phyloP scores from a whole-genome alignment of 2,797 vertebrate genomes.

The Otolemur crassicaudatus region DNA sequence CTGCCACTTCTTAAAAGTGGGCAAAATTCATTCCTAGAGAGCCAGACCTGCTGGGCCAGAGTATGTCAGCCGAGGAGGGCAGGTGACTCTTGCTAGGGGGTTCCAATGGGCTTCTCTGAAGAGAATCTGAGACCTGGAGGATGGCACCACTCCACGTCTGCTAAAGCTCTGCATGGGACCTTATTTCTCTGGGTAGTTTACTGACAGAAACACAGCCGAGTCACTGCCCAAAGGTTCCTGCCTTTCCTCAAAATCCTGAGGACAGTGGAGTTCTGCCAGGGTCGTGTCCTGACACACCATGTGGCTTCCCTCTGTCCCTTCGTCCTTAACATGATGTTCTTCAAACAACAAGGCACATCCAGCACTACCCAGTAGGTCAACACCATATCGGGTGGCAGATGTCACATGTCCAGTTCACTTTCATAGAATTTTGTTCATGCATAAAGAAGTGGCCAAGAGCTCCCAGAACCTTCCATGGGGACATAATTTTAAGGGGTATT shows the following conservation, averaged over 20 bases:
- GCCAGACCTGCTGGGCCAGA: neutral
- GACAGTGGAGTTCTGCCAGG: neutral
- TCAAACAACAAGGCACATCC: constrained; percentile 41
- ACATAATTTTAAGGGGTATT: neutral
- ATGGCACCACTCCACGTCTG: neutral
- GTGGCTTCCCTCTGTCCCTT: neutral
- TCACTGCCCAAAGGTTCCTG: neutral
- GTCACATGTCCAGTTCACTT: neutral
- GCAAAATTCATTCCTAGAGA: neutral
- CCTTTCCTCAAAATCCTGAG: neutral
- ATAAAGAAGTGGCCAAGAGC: neutral
- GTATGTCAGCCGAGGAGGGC: neutral
- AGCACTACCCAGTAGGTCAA: neutral
- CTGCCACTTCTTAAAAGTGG: neutral
- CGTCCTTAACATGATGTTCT: neutral
- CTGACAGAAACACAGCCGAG: neutral
- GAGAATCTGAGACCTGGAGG: neutral
- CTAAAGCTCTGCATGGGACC: neutral
- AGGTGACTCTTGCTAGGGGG: neutral
- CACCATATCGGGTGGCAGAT: neutral
- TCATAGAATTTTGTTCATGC: neutral
- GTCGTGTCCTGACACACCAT: neutral
- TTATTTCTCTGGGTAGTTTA: neutral
- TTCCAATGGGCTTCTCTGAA: neutral
- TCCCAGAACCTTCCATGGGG: neutral